Base-by-base conservation (phyloP, 2,797 vertebrate genomes). In the Florisuga fusca region DNA sequence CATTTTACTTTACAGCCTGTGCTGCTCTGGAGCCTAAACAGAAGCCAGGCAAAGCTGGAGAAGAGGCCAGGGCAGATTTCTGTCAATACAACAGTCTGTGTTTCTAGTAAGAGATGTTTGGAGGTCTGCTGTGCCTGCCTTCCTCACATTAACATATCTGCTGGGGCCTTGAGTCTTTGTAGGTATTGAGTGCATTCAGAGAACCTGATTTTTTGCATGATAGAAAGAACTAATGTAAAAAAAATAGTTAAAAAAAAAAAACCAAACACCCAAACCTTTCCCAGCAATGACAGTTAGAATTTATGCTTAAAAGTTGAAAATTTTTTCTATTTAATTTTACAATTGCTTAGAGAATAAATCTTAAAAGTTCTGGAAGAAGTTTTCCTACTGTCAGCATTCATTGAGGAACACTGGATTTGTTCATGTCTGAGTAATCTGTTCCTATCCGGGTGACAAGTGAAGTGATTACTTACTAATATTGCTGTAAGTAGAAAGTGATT, bases 51-150 rank as follows among this genome's bases (percentile, higher is more conserved):
- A 4, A 46, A 75, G 66, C 63, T 33, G 1, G 1, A 79, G 43
- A 34, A 77, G 31, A 74, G 29, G 29, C 53, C 7, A 5, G 19
- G 38, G 33, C n/a, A 50, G 6, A 21, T 59, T 84, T 63, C 76
- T 68, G 5, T 6, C 26, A 1, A n/a, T 55, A 2, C 43, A 38
- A 2, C 1, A 1, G 18, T 6, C 1, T 0, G 4, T 34, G 1
- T 69, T 26, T 22, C 23, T 27, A 15, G 55, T 23, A 29, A 36
- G 69, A 45, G 33, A 12, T 41, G 13, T 81, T 36, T 43, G 38
- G 55, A 55, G 15, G 21, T 41, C 31, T 54, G 27, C 41, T 10
- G 1, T 1, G 0, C 23, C 71, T 84, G 36, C 61, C 33, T 53
- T 62, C 55, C 48, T 29, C 8, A 2, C 36, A 8, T 25, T 21